Conservation (phyloP, 1,140 invertebrate genomes). For the Cylas formicarius region DNA sequence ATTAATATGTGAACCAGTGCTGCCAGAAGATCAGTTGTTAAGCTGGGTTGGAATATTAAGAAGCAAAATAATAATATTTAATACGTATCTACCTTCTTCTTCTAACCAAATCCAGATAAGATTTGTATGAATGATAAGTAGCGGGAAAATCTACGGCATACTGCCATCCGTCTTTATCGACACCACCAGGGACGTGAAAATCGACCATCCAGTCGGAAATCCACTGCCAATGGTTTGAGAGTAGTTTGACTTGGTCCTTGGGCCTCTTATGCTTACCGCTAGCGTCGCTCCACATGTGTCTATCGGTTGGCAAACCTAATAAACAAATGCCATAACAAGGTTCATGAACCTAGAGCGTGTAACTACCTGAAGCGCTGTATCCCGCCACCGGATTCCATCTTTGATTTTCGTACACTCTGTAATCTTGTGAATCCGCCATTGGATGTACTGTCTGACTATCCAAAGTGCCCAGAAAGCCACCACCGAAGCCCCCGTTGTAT, state of each 20-base stretch:
- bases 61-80: background rate
- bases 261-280: conserved; percentile 73
- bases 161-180: conserved; percentile 88
- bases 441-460: conserved; percentile 63
- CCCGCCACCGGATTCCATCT: conserved; percentile 87
- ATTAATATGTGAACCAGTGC: too few relatives aligned
- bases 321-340: conserved; percentile 4
- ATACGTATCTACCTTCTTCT: conserved; percentile 45
- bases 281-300: conserved; percentile 84
- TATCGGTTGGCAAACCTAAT: conserved; percentile 70
- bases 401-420: conserved; percentile 89
- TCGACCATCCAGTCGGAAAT: conserved; percentile 86
- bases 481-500: conserved; percentile 81
- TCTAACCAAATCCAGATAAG: conserved; percentile 82
- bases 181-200: conserved; percentile 79
- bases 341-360: background rate
- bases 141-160: conserved; percentile 88
- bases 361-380: conserved; percentile 62
- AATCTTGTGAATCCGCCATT: conserved; percentile 76
- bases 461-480: conserved; percentile 54
- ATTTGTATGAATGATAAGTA: conserved; percentile 74
- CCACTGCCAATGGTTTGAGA: conserved; percentile 86
- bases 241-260: conserved; percentile 74
- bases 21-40: too few relatives aligned
- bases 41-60: background rate